phyloP scores from a whole-genome alignment of 2,113 vertebrate genomes.

The Chrysochloris asiatica region DNA sequence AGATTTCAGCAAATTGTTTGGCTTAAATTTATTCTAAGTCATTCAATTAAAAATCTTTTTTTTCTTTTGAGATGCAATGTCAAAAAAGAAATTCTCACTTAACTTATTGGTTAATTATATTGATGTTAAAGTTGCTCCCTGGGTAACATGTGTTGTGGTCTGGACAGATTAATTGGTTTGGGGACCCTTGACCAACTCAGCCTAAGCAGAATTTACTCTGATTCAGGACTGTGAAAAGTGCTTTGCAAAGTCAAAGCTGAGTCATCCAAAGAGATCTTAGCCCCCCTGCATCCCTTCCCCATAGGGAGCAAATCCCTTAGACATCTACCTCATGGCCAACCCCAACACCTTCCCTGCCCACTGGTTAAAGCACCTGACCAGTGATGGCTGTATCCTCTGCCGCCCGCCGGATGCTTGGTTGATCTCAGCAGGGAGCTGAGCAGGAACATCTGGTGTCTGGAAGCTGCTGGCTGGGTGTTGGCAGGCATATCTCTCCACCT shows the following conservation, averaged over 20 bases:
- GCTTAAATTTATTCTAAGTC: background rate
- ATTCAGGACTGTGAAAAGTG: background rate
- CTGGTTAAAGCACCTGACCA: constrained; percentile 10
- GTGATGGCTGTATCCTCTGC: background rate
- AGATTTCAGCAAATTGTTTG: background rate
- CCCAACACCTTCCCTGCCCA: background rate
- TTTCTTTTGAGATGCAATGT: too few species aligned
- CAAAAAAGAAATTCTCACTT: too few species aligned
- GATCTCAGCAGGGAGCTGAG: constrained; percentile 31
- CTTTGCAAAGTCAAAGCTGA: background rate
- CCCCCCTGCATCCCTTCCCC: background rate
- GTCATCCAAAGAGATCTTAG: background rate
- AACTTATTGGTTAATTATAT: background rate
- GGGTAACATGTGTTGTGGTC: rapidly evolving
- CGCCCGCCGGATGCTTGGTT: constrained; percentile 44
- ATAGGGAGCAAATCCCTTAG: background rate
- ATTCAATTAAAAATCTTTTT: background rate
- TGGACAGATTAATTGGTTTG: background rate
- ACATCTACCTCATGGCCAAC: background rate
- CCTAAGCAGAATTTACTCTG: background rate
- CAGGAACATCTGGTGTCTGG: constrained; percentile 31
- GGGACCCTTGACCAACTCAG: rapidly evolving
- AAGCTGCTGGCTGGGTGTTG: background rate
- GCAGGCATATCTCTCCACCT: background rate
- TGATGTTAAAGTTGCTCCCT: background rate